A percentile compares a stretch with the other conserved stretches of the same genome.
Evolutionary conservation across 1,140 invertebrate genomes (phyloP).

Genomic region (Charaxes varanes): DNA sequence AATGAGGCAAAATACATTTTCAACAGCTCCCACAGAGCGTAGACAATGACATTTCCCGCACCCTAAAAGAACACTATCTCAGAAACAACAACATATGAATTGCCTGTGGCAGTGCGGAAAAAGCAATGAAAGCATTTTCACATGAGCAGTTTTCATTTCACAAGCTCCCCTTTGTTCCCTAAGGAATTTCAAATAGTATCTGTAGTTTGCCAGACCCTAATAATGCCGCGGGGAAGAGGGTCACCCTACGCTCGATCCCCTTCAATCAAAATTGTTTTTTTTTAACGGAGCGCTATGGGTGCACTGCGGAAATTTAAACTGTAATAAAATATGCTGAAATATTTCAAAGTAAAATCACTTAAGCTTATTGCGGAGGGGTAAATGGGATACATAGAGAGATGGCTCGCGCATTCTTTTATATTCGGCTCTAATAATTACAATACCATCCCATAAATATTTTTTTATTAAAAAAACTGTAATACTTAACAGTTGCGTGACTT

Average conservation of each 20-base stretch:
- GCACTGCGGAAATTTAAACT: slow-evolving; percentile 15
- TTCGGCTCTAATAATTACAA: too few species aligned
- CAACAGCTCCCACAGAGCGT: slow-evolving; percentile 32
- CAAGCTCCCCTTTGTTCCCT: slow-evolving; percentile 51
- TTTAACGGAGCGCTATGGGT: slow-evolving; percentile 18
- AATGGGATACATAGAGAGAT: neutral
- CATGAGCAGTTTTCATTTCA: slow-evolving; percentile 63
- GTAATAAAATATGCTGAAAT: slow-evolving; percentile 15
- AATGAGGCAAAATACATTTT: slow-evolving; percentile 29
- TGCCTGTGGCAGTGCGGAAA: slow-evolving; percentile 60
- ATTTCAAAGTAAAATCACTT: slow-evolving; percentile 9
- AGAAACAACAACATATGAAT: slow-evolving; percentile 59
- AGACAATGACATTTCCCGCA: slow-evolving; percentile 28
- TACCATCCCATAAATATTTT: too few species aligned
- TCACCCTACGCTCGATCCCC: slow-evolving; percentile 28
- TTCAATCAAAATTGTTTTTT: slow-evolving; percentile 40
- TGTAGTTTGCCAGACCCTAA: slow-evolving; percentile 50
- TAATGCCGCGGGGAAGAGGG: slow-evolving; percentile 39
- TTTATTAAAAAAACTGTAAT: too few species aligned
- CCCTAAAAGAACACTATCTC: slow-evolving; percentile 22
- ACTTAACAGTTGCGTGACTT: too few species aligned
- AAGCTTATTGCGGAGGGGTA: slow-evolving; percentile 9
- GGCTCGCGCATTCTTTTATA: neutral
- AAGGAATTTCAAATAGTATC: slow-evolving; percentile 64
- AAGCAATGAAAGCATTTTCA: slow-evolving; percentile 67